Percentiles rank a stretch among this genome's conserved stretches.
Evolutionary conservation across 2,797 vertebrate genomes (phyloP).

Genomic region (Oceanodroma leucorhoa): DNA sequence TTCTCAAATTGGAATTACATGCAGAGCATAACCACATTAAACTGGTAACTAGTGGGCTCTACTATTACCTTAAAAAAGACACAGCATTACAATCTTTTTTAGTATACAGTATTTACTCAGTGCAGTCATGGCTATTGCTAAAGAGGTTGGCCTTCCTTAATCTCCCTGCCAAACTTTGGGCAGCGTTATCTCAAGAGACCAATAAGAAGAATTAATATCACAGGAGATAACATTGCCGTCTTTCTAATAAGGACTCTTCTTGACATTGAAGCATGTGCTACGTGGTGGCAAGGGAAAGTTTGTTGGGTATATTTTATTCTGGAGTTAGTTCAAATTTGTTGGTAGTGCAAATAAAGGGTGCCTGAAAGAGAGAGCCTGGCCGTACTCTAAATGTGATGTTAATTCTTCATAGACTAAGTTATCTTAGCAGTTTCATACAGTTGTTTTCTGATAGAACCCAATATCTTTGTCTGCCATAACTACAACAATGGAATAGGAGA

Average conservation of each 20-base stretch:
- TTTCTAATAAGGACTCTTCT: neutral
- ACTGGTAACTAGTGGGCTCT: neutral
- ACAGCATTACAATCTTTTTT: neutral
- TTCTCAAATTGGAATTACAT: neutral
- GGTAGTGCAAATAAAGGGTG: neutral
- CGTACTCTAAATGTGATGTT: neutral
- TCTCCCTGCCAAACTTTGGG: neutral
- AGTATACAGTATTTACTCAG: neutral
- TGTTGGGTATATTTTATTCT: neutral
- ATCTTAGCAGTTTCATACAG: neutral
- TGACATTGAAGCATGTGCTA: neutral
- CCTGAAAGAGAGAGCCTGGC: neutral
- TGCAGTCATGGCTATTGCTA: neutral
- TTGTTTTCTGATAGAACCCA: neutral
- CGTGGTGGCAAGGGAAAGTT: neutral
- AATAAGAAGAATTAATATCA: neutral
- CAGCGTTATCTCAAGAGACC: neutral
- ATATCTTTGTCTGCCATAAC: neutral
- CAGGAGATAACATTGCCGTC: neutral
- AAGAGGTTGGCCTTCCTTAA: neutral
- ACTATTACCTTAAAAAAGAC: neutral
- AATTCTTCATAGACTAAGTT: neutral
- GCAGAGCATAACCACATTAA: neutral
- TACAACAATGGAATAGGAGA: neutral
- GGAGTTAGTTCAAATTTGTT: neutral